These are phyloP conservation scores for Nymphalis urticae DNA, from an alignment of 2,888 invertebrate genomes.

Conservation along the genomic window DNA sequence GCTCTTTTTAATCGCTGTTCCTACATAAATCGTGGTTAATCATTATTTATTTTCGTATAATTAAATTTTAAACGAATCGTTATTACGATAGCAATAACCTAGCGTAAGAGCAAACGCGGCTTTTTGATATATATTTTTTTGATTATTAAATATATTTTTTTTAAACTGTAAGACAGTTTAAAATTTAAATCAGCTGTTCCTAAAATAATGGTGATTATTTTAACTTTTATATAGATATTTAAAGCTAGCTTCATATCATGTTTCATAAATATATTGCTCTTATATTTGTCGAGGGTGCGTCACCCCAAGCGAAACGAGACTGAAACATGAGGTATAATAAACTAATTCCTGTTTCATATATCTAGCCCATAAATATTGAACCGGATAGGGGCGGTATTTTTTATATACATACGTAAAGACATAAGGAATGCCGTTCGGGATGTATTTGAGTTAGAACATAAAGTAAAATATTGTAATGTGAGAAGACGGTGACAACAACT, in stretches of 20 bases:
- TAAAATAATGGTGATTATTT: background rate
- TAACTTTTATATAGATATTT: background rate
- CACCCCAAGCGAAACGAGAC: constrained; percentile 65
- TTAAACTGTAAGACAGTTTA: no score
- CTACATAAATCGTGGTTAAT: background rate
- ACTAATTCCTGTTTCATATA: constrained; percentile 58
- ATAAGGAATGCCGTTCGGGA: background rate
- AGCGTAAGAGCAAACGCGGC: no score
- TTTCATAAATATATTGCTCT: constrained; percentile 31
- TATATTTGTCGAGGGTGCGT: constrained; percentile 31
- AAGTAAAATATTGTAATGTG: no score
- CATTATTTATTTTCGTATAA: background rate
- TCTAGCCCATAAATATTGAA: constrained; percentile 58
- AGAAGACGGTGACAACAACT: no score
- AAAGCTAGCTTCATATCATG: constrained; percentile 19
- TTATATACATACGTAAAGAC: constrained; percentile 28
- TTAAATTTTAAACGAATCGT: no score
- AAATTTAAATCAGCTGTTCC: no score
- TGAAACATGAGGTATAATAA: constrained; percentile 60
- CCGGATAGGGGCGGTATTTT: constrained; percentile 63
- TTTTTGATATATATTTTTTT: background rate
- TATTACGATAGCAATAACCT: no score
- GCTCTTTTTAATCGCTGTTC: background rate
- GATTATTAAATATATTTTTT: background rate
- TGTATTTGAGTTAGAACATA: background rate